Conservation (phyloP, 2,113 vertebrate species). For the Pelecanoides urinatrix region DNA sequence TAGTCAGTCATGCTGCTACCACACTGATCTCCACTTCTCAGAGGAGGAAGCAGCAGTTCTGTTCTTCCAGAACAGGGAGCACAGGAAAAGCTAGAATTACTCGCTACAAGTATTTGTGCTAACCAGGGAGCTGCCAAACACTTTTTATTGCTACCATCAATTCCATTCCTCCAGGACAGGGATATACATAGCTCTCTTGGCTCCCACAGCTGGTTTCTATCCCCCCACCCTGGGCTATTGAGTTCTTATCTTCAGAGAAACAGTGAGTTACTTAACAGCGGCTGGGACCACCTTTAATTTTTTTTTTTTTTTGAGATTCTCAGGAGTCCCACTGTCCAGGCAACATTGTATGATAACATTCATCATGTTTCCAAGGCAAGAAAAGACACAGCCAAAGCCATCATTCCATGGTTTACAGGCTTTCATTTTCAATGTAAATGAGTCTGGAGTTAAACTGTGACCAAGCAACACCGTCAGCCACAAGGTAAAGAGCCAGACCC, state of each 20-base stretch:
- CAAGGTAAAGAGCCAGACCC: not conserved
- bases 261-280: constrained; percentile 19
- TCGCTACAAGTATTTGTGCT: not conserved
- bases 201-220: constrained; percentile 17
- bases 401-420: not conserved
- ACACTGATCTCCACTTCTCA: not conserved
- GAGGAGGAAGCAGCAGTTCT: not conserved
- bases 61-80: constrained; percentile 34
- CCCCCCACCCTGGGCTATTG: not conserved
- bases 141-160: constrained; percentile 46
- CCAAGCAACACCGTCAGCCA: not conserved
- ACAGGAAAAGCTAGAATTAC: constrained; percentile 17
- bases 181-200: not conserved
- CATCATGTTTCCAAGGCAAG: not conserved
- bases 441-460: not conserved
- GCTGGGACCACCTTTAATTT: not conserved
- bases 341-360: not conserved
- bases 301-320: not conserved
- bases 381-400: not conserved
- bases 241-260: constrained; percentile 37
- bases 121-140: constrained; percentile 34
- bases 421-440: not conserved
- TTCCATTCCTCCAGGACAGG: constrained; percentile 13
- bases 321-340: not conserved
- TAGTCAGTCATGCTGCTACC: not conserved